A percentile compares a stretch with the other conserved stretches of the same genome.
These are phyloP conservation scores for Anguilla obscura DNA, from an alignment of 2,797 vertebrate genomes.

Conservation along the genomic window DNA sequence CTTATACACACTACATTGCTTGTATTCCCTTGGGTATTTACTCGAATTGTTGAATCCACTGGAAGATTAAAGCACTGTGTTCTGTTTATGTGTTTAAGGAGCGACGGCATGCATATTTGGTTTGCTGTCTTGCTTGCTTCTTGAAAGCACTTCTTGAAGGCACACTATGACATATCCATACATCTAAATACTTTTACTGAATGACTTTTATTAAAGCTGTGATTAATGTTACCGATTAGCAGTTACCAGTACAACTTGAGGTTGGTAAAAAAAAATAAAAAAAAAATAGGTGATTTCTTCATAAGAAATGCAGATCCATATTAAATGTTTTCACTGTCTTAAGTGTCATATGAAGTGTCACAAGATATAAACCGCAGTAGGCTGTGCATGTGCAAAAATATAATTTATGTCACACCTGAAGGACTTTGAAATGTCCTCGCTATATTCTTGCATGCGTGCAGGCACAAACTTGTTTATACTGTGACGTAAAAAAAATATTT, in stretches of 20 bases:
- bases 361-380: neutral
- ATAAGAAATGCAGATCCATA: neutral
- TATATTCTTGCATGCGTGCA: too few relatives aligned
- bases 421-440: too few relatives aligned
- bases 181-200: neutral
- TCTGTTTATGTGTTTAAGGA: neutral
- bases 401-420: too few relatives aligned
- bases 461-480: too few relatives aligned
- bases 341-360: neutral
- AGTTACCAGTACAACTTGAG: neutral
- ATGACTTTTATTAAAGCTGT: neutral
- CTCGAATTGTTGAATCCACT: neutral
- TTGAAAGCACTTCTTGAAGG: neutral
- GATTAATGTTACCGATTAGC: neutral
- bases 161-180: neutral
- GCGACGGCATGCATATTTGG: neutral
- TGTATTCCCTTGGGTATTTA: neutral
- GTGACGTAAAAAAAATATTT: too few relatives aligned
- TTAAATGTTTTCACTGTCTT: neutral
- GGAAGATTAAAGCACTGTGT: neutral
- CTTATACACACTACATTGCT: neutral
- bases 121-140: neutral
- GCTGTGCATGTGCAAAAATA: too few relatives aligned
- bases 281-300: neutral
- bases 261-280: too few relatives aligned